Conservation (phyloP, 2,113 vertebrate species). For the Urocynchramus pylzowi region DNA sequence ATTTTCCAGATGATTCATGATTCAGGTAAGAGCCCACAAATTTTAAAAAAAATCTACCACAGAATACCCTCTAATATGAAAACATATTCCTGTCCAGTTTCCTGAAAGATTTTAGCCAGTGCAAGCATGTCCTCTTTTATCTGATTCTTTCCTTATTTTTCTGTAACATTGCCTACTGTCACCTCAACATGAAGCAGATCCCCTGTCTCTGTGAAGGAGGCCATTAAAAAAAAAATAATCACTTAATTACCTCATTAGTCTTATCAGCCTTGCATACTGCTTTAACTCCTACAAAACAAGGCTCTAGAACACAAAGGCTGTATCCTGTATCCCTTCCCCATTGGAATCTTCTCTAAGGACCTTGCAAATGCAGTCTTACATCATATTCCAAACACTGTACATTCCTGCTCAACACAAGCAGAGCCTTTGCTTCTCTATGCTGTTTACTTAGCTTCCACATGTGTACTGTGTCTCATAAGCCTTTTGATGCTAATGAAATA, state of each 20-base stretch:
- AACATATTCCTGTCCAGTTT: not conserved
- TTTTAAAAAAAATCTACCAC: not conserved
- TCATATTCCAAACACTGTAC: not conserved
- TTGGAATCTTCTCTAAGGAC: not conserved
- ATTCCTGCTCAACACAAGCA: rapidly evolving
- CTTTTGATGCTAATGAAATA: not conserved
- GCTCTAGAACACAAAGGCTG: not conserved
- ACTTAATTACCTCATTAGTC: not conserved
- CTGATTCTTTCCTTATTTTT: not conserved
- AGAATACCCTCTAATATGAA: not conserved
- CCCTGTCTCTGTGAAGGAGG: not conserved
- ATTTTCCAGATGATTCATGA: not conserved
- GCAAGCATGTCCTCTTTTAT: not conserved
- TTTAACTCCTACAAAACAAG: not conserved
- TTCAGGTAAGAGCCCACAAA: not conserved
- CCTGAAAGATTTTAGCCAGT: not conserved
- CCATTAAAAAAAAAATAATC: not conserved
- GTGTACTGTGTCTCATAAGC: not conserved
- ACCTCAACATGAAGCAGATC: not conserved
- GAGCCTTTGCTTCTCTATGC: not conserved
- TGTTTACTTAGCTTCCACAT: not conserved
- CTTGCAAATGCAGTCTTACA: not conserved
- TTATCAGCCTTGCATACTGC: not conserved
- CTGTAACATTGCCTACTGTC: not conserved
- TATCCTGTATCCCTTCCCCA: not conserved